Conservation (phyloP, 2,797 vertebrate species). For the Sparus aurata region DNA sequence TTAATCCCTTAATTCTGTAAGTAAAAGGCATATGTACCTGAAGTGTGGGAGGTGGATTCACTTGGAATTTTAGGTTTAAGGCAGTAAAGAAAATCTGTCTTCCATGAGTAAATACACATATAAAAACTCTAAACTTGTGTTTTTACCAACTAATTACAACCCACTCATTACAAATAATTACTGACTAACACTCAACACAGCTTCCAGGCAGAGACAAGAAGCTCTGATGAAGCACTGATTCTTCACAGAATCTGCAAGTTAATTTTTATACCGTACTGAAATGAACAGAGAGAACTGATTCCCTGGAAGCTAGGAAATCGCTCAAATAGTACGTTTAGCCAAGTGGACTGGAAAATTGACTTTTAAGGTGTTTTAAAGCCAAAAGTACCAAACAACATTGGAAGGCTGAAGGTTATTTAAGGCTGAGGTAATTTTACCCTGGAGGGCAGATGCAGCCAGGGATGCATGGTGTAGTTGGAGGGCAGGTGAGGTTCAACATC, state of each 20-base stretch:
- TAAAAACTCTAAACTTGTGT: not conserved
- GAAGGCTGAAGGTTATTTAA: not conserved
- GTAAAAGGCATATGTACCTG: not conserved
- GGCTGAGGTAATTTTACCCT: constrained; percentile 85
- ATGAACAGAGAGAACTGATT: not conserved
- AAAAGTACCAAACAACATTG: constrained; percentile 7
- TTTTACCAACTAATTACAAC: constrained; percentile 28
- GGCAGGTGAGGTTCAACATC: constrained; percentile 98
- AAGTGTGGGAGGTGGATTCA: not conserved
- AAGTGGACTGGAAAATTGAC: not conserved
- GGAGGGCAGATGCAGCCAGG: constrained; percentile 94
- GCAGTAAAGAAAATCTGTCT: not conserved
- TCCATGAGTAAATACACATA: not conserved
- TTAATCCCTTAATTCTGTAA: not conserved
- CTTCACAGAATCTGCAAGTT: not conserved
- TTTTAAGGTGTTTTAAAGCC: constrained; percentile 17
- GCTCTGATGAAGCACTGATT: not conserved
- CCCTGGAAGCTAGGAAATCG: not conserved
- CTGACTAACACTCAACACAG: constrained; percentile 23
- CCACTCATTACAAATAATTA: constrained; percentile 29
- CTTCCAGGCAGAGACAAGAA: constrained; percentile 12
- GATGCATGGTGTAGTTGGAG: constrained; percentile 93
- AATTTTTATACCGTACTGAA: not conserved
- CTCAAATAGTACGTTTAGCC: not conserved
- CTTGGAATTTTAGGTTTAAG: not conserved